Conservation (phyloP, 92 coral and sea anemone species). For the Micromussa lordhowensis region DNA sequence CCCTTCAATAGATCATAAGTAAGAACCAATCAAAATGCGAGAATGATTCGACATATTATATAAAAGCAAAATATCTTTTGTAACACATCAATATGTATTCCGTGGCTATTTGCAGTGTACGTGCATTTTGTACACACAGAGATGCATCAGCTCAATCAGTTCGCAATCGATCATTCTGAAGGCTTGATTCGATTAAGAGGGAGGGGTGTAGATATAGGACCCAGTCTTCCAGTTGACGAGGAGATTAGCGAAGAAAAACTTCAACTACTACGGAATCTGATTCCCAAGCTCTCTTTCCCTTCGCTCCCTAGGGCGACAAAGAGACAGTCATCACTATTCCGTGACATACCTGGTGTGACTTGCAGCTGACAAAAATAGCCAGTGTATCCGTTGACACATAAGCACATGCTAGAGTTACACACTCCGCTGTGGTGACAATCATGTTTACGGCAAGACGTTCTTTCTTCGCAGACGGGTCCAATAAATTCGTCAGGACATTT, state of each 20-base stretch:
- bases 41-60: too few relatives aligned
- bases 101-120: too few relatives aligned
- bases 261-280: neutral
- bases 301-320: neutral
- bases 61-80: too few relatives aligned
- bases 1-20: too few relatives aligned
- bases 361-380: constrained; percentile 26
- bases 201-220: too few relatives aligned
- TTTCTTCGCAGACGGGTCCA: constrained; percentile 15
- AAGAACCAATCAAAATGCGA: too few relatives aligned
- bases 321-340: neutral
- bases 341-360: constrained; percentile 22
- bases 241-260: neutral
- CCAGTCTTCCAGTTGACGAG: neutral
- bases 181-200: too few relatives aligned
- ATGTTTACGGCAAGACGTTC: neutral
- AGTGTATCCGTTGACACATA: neutral
- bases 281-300: neutral
- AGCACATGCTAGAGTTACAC: neutral
- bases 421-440: neutral
- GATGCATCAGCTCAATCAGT: too few relatives aligned
- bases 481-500: neutral
- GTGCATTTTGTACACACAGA: too few relatives aligned
- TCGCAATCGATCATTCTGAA: too few relatives aligned
- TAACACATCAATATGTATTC: too few relatives aligned